Conservation (phyloP, 1,140 invertebrate species). For the Trypoxylus dichotomus region DNA sequence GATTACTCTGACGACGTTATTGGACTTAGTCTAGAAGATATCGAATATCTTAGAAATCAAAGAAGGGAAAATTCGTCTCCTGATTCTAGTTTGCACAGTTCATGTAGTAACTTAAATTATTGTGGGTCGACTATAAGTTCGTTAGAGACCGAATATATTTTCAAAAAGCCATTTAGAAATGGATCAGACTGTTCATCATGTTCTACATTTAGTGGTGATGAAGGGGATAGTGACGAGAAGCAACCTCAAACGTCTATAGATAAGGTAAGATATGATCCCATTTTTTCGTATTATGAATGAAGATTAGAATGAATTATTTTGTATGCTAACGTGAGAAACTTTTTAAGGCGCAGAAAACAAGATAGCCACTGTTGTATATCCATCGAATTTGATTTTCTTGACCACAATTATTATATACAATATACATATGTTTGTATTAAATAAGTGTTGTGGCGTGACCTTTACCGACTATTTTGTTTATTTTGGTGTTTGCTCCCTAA, state of each 20-base stretch:
- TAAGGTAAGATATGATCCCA: conserved; percentile 57
- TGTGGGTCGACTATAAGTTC: conserved; percentile 59
- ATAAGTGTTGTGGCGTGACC: too few relatives aligned
- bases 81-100: conserved; percentile 63
- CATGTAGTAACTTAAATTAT: conserved; percentile 65
- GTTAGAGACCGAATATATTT: conserved; percentile 59
- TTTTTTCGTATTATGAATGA: too few relatives aligned
- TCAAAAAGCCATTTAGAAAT: conserved; percentile 60
- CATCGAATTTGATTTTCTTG: too few relatives aligned
- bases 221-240: conserved; percentile 52
- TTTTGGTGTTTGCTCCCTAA: too few relatives aligned
- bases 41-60: conserved; percentile 63
- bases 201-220: conserved; percentile 68
- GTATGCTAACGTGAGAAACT: too few relatives aligned
- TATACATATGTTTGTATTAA: too few relatives aligned
- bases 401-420: too few relatives aligned
- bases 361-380: too few relatives aligned
- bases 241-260: conserved; percentile 46
- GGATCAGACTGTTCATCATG: conserved; percentile 66
- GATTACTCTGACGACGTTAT: conserved; percentile 78
- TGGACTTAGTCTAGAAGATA: conserved; percentile 66
- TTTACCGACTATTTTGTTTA: too few relatives aligned
- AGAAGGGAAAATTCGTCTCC: conserved; percentile 51
- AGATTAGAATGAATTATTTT: too few relatives aligned
- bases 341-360: too few relatives aligned